Base-by-base conservation (phyloP, 2,888 invertebrate species). In the Embidobia sp. region DNA sequence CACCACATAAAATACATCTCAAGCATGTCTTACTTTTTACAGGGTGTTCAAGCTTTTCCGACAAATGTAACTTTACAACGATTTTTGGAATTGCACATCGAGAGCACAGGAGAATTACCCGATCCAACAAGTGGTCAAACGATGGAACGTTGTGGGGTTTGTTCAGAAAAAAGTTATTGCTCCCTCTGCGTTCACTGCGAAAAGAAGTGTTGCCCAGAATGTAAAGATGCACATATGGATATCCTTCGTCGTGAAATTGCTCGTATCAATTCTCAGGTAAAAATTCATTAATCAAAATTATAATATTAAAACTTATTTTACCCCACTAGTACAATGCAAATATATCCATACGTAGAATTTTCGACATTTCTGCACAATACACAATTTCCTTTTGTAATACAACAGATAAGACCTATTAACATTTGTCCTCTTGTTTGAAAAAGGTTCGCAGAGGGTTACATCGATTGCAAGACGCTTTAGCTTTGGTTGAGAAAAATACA, bases 171-270 rank as follows among this genome's bases (percentile, higher is more conserved):
- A 90, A 94, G 96, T 67, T 96, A 97, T 87, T 94, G 97, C 84
- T 94, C 93, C 66, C 91, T 93, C 48, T 99, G 99, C 90, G 94
- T 95, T 18, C 99, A 99, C 90, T 99, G 99, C 91, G 98, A 98
- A 86, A 97, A 98, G 88, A 97, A 97, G 91, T 95, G 98, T 78
- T 99, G 99, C 90, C 94, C 95, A 82, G 97, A 98, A 87, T 99
- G 99, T 91, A 98, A 98, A 90, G 94, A 95, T 67, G 97, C 97
- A 8, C 98, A 99, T 90, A 95, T 97, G 94, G 98, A 98, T 89
- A 97, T 98, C 80, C 91, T 98, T 72, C 93, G 97, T 82, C 93
- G 98, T 70, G 98, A 98, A 92, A 96, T 98, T 40, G 92, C 94
- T 75, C 93, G 97, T 86, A 95, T 97, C 70, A 95, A 97, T 87